Conservation (phyloP, 2,888 invertebrate species). For the Agrotis puta region DNA sequence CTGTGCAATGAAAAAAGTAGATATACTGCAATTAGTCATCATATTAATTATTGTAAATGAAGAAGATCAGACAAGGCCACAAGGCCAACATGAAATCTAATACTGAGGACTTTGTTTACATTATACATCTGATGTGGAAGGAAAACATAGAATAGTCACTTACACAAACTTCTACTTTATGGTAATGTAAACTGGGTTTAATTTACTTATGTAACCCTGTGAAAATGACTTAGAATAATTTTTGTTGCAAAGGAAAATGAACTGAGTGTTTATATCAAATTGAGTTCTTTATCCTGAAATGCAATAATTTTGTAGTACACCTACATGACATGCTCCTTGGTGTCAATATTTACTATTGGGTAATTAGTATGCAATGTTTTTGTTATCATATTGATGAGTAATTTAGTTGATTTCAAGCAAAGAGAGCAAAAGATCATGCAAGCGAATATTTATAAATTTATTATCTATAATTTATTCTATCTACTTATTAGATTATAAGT, state of each 20-base stretch:
- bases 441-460: background rate
- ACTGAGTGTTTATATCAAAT: background rate
- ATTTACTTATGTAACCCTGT: background rate
- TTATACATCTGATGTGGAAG: background rate
- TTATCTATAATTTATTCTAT: background rate
- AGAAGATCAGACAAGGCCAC: conserved; percentile 45
- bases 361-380: conserved; percentile 42
- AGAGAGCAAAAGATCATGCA: background rate
- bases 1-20: conserved; percentile 4
- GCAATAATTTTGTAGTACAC: background rate
- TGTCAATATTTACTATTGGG: conserved; percentile 28
- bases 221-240: background rate
- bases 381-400: conserved; percentile 24
- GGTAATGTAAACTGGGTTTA: background rate
- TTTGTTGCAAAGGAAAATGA: conserved; percentile 9
- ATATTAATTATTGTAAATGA: conserved; percentile 25
- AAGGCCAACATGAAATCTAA: conserved; percentile 35
- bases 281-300: conserved; percentile 8
- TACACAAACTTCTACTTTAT: conserved; percentile 22
- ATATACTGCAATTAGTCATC: conserved; percentile 27
- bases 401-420: conserved; percentile 20
- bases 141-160: background rate
- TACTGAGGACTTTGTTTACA: conserved; percentile 31
- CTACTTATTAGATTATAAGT: background rate
- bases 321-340: background rate